Percentiles rank a stretch among this genome's conserved stretches.
Conservation (phyloP, 2,113 vertebrate species). For the Sander vitreus region DNA sequence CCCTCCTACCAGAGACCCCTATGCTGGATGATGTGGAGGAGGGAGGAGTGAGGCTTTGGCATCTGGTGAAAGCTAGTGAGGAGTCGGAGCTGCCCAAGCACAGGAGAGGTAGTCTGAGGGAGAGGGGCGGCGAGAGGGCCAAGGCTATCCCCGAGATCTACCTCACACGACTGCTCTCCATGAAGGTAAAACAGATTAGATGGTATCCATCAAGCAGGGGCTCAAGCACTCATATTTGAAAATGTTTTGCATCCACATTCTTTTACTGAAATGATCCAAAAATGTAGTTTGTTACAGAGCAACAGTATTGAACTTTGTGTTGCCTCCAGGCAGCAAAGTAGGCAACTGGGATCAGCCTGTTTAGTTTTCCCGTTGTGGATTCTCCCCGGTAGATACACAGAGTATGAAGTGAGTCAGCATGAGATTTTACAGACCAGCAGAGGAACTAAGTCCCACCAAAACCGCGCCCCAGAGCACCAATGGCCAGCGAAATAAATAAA, state of each 20-base stretch:
- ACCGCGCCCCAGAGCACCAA: not conserved
- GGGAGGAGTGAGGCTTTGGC: conserved; percentile 95
- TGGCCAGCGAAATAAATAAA: not conserved
- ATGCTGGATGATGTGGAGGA: conserved; percentile 97
- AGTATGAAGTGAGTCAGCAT: not conserved
- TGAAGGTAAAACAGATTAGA: conserved; percentile 87
- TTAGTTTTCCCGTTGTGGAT: not conserved
- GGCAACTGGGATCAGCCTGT: not conserved
- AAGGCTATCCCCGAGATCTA: conserved; percentile 99
- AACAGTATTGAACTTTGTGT: not conserved
- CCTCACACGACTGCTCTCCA: conserved; percentile 95
- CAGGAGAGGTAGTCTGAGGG: conserved; percentile 92
- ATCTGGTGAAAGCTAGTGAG: conserved; percentile 96
- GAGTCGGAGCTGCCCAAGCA: conserved; percentile 94
- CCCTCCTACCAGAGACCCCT: conserved; percentile 88
- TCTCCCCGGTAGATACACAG: not conserved
- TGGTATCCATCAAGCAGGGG: too few species aligned
- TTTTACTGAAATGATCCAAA: not conserved
- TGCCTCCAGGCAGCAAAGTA: not conserved
- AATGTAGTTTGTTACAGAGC: not conserved
- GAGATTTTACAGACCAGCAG: not conserved
- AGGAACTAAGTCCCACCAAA: not conserved
- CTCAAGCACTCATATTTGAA: not conserved
- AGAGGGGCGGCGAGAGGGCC: conserved; percentile 93
- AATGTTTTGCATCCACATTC: not conserved